These are phyloP conservation scores for Picathartes gymnocephalus DNA, from an alignment of 2,113 vertebrate genomes.

Conservation along the genomic window DNA sequence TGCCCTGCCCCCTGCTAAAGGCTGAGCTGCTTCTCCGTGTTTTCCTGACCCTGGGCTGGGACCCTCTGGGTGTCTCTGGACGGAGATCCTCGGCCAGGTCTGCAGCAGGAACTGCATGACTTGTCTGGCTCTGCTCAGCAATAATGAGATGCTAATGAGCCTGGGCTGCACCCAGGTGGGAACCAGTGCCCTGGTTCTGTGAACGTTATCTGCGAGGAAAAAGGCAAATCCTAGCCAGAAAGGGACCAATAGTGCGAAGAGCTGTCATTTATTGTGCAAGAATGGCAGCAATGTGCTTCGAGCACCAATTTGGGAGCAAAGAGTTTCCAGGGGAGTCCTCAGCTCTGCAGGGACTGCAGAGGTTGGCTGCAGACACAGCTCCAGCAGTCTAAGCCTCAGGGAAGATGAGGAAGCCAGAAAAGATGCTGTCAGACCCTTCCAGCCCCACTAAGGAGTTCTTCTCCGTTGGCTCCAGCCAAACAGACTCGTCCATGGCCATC, in stretches of 20 bases:
- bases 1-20: too few relatives aligned
- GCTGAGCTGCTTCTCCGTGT: not conserved
- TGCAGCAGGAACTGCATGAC: not conserved
- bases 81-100: not conserved
- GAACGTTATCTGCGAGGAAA: not conserved
- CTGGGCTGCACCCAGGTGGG: rapidly evolving
- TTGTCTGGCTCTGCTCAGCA: not conserved
- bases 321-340: not conserved
- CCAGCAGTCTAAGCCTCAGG: not conserved
- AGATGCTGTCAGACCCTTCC: conserved; percentile 75
- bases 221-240: not conserved
- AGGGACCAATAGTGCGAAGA: not conserved
- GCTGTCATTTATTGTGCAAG: conserved; percentile 5
- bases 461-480: conserved; percentile 71
- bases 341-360: not conserved
- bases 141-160: not conserved
- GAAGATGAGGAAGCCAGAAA: conserved; percentile 82
- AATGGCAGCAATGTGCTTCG: rapidly evolving
- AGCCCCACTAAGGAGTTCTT: conserved; percentile 67
- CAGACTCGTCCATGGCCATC: conserved; percentile 18
- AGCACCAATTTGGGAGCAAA: not conserved
- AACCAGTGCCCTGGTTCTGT: not conserved
- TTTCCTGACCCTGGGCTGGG: not conserved
- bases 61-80: not conserved
- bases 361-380: not conserved